Evolutionary conservation across 2,113 vertebrate genomes (phyloP).

Genomic region (Ancistrus triradiatus): DNA sequence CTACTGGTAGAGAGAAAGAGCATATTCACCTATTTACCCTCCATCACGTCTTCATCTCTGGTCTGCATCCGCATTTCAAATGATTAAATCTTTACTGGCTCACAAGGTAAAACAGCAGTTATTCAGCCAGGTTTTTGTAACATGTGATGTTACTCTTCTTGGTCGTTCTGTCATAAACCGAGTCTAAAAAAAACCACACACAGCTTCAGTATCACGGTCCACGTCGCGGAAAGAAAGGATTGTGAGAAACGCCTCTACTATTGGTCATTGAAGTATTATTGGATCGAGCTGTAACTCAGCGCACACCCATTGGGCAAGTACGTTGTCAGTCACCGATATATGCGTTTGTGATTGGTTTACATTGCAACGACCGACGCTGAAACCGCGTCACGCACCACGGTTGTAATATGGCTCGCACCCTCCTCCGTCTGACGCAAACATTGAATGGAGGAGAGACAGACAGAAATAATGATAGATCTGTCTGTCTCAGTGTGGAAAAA

Average conservation of each 20-base stretch:
- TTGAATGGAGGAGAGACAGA: constrained; percentile 38
- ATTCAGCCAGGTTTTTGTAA: not conserved
- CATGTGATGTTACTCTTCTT: too few species aligned
- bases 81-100: not conserved
- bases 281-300: constrained; percentile 18
- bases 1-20: too few species aligned
- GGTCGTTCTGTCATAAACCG: too few species aligned
- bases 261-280: constrained; percentile 42
- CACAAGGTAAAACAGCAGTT: not conserved
- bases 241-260: constrained; percentile 44
- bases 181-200: too few species aligned
- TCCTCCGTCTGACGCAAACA: constrained; percentile 28
- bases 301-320: constrained; percentile 14
- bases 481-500: too few species aligned
- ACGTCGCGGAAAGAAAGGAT: constrained; percentile 58
- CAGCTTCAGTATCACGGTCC: constrained; percentile 39
- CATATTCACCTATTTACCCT: constrained; percentile 9
- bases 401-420: constrained; percentile 19
- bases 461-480: too few species aligned
- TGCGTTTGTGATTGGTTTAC: constrained; percentile 24
- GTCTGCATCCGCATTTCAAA: constrained; percentile 5
- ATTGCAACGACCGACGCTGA: not conserved
- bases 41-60: constrained; percentile 17
- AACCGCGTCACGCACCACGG: constrained; percentile 11
- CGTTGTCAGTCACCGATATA: constrained; percentile 21